Percentiles rank a stretch among this genome's conserved stretches.
phyloP scores from a whole-genome alignment of 2,113 vertebrate species.

The Nothoprocta perdicaria region DNA sequence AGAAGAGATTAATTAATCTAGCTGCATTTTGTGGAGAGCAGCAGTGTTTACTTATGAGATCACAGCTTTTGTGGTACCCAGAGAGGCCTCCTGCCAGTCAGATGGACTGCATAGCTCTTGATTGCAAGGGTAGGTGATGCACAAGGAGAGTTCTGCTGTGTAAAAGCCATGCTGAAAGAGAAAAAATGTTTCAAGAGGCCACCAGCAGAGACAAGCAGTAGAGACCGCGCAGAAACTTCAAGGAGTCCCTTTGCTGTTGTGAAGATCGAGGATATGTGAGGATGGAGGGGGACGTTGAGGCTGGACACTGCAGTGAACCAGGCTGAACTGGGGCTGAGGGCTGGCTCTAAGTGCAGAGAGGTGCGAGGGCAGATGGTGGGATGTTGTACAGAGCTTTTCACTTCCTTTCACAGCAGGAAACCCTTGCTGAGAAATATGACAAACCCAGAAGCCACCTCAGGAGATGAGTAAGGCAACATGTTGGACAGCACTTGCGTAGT shows the following conservation, averaged over 20 bases:
- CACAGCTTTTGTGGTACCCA: not conserved
- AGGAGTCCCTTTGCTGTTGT: not conserved
- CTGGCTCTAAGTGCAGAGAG: not conserved
- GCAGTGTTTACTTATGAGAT: slow-evolving; percentile 29
- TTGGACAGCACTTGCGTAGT: not conserved
- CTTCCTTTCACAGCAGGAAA: not conserved
- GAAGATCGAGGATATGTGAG: not conserved
- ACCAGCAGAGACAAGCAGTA: not conserved
- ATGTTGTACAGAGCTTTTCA: not conserved
- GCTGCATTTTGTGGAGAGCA: not conserved
- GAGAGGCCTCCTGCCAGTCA: not conserved
- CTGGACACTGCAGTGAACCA: not conserved
- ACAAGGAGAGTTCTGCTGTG: slow-evolving; percentile 24
- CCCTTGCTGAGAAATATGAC: not conserved
- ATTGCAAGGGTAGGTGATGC: slow-evolving; percentile 26
- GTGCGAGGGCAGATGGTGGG: not conserved
- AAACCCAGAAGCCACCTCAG: not conserved
- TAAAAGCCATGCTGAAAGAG: not conserved
- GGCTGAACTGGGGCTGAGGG: not conserved
- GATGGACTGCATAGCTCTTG: slow-evolving; percentile 18
- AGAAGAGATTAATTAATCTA: slow-evolving; percentile 43
- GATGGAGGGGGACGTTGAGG: not conserved
- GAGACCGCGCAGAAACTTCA: not conserved
- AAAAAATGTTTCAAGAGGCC: not conserved
- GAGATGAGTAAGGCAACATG: not conserved